Evolutionary conservation across 2,113 vertebrate species (phyloP).

Genomic region (Campylorhamphus procurvoides): DNA sequence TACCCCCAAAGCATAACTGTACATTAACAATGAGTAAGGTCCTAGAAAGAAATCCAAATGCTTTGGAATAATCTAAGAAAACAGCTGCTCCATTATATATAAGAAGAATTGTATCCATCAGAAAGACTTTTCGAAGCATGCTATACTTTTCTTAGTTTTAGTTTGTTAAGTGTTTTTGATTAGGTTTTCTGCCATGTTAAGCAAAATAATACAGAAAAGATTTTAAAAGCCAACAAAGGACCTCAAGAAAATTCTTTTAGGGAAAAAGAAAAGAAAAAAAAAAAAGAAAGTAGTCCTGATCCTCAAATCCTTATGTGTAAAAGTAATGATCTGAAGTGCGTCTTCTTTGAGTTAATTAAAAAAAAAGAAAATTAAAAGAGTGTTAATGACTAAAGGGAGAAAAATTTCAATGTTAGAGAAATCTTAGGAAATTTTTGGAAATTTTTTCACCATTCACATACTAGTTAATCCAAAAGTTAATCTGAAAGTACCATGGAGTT

Average conservation of each 20-base stretch:
- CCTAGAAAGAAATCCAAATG: background rate
- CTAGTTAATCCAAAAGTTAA: background rate
- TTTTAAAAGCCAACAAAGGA: background rate
- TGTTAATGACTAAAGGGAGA: too few species aligned
- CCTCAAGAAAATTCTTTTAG: background rate
- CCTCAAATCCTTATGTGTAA: background rate
- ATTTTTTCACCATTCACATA: background rate
- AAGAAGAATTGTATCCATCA: background rate
- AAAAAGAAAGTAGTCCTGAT: background rate
- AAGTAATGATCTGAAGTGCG: background rate
- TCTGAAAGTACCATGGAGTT: background rate
- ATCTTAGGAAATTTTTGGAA: background rate
- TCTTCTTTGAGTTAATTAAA: background rate
- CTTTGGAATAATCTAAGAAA: background rate
- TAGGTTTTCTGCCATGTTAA: background rate
- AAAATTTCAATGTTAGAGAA: background rate
- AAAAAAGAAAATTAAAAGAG: too few species aligned
- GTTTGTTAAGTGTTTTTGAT: background rate
- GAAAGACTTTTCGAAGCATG: background rate
- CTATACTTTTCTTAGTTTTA: background rate
- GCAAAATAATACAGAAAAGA: background rate
- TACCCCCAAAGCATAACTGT: fast-evolving
- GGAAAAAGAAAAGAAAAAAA: too few species aligned
- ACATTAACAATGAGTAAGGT: background rate
- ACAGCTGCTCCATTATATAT: background rate